phyloP scores from a whole-genome alignment of 1,140 invertebrate species.

The Drosophila sp. region DNA sequence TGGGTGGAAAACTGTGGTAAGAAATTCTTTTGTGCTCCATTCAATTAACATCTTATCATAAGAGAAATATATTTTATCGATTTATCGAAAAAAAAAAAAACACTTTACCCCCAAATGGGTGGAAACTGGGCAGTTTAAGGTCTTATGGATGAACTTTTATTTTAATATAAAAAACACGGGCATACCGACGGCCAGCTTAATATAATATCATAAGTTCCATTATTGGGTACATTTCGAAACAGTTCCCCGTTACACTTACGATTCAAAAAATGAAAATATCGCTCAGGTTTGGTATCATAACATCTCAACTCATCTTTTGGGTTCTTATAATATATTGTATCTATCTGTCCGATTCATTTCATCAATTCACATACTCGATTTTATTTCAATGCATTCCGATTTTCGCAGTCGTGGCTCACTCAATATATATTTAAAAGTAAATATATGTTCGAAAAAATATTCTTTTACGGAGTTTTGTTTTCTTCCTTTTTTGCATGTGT shows the following conservation, averaged over 20 bases:
- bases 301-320: conserved; percentile 6
- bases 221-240: conserved; percentile 9
- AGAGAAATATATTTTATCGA: too few species aligned
- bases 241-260: neutral
- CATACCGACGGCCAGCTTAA: conserved; percentile 4
- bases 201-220: conserved; percentile 39
- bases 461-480: neutral
- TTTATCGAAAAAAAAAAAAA: neutral
- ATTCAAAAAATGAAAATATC: conserved; percentile 4
- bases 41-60: too few species aligned
- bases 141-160: conserved; percentile 1
- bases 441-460: neutral
- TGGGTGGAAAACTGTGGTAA: too few species aligned
- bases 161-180: neutral
- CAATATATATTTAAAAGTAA: conserved; percentile 11
- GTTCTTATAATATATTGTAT: neutral
- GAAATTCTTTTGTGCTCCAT: too few species aligned
- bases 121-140: conserved; percentile 2
- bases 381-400: neutral
- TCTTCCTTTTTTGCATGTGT: neutral
- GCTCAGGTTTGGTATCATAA: conserved; percentile 6
- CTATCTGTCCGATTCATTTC: neutral
- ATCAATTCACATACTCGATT: neutral
- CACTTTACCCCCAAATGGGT: neutral
- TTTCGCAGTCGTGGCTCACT: conserved; percentile 45